phyloP scores from a whole-genome alignment of 2,888 invertebrate genomes.

The Pyrocoelia pectoralis region DNA sequence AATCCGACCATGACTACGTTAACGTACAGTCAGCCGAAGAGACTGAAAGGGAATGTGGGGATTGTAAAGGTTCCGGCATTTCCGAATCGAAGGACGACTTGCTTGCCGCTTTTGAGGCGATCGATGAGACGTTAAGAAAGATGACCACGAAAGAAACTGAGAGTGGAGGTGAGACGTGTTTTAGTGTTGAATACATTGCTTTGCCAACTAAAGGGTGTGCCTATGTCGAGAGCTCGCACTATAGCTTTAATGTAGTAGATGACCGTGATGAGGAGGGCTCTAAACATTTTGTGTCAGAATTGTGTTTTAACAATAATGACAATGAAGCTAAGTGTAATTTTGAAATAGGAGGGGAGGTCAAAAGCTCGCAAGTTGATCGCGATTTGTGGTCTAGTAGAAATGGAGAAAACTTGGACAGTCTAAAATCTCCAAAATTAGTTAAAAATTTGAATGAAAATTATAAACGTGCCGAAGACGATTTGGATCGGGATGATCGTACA shows the following conservation, averaged over 20 bases:
- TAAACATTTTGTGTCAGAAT: background rate
- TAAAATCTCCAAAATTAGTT: constrained; percentile 57
- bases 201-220: constrained; percentile 43
- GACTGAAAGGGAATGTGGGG: constrained; percentile 39
- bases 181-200: constrained; percentile 47
- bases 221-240: constrained; percentile 21
- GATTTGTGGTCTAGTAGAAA: constrained; percentile 6
- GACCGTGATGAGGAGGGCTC: background rate
- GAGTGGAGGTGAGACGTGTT: constrained; percentile 56
- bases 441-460: constrained; percentile 40
- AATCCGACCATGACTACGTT: constrained; percentile 49
- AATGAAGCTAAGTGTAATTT: background rate
- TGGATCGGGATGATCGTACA: background rate
- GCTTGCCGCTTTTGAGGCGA: constrained; percentile 53
- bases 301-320: background rate
- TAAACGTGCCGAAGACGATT: background rate
- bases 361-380: background rate
- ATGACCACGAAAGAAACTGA: constrained; percentile 15
- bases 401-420: constrained; percentile 37
- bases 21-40: constrained; percentile 52
- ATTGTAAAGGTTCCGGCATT: background rate
- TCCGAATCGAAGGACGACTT: constrained; percentile 43
- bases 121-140: constrained; percentile 21
- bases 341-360: constrained; percentile 5
- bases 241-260: constrained; percentile 13